A percentile compares a stretch with the other conserved stretches of the same genome.
These are phyloP conservation scores for Cheilinus undulatus DNA, from an alignment of 2,113 vertebrate genomes.

Conservation along the genomic window DNA sequence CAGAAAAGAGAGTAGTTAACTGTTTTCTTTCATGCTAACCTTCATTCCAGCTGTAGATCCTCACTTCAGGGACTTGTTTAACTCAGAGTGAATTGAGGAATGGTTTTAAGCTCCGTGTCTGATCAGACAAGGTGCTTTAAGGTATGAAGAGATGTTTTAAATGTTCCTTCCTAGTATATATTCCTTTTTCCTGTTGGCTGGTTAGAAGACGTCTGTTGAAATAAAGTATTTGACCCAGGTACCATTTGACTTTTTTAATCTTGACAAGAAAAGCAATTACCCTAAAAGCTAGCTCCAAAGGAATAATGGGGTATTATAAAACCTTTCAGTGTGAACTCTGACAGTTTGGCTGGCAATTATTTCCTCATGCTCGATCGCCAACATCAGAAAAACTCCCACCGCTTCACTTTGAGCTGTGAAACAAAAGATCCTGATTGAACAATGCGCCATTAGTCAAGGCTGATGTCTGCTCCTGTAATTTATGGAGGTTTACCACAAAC, in stretches of 20 bases:
- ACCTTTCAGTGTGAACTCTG: conserved; percentile 5
- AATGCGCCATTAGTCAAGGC: conserved; percentile 2
- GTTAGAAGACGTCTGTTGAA: not conserved
- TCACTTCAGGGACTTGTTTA: no score
- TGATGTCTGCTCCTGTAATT: not conserved
- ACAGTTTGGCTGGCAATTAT: conserved; percentile 33
- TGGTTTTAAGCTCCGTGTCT: no score
- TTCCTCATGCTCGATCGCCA: conserved; percentile 19
- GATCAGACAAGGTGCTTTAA: no score
- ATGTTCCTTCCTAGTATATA: no score
- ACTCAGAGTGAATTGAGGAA: no score
- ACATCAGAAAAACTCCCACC: conserved; percentile 24
- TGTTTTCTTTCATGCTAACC: no score
- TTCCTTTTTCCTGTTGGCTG: no score
- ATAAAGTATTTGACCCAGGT: conserved; percentile 10
- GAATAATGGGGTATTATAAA: conserved; percentile 34
- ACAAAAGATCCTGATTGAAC: conserved; percentile 15
- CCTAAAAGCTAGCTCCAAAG: conserved; percentile 6
- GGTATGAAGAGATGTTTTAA: no score
- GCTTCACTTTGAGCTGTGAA: not conserved
- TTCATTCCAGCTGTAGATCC: no score
- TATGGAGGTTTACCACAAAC: not conserved
- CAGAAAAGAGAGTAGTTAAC: no score
- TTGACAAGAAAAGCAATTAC: conserved; percentile 43
- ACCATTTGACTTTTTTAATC: conserved; percentile 5